Evolutionary conservation across 2,888 invertebrate species (phyloP), one percentile per base, ranked within the genome.

Genomic region (Mylabris sibirica): DNA sequence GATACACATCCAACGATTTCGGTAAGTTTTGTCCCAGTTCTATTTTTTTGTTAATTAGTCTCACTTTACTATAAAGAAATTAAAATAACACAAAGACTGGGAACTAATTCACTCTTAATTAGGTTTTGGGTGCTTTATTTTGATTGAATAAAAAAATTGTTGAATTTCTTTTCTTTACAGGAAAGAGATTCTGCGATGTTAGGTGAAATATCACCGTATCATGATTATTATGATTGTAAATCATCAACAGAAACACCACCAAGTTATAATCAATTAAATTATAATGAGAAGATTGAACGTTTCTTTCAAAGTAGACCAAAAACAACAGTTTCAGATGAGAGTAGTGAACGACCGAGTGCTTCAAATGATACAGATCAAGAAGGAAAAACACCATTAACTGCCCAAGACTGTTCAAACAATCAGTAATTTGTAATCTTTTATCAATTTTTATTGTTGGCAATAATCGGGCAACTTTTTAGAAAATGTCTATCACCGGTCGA

Each of bases 231-330:
- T 77, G 93, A 93, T 77, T 92, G 93, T 84, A 93, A 93, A 83
- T 92, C 93, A 12, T 93, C 93, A 30, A 90, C 91, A 0, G 93
- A 92, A 78, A 93, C 94, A 0, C 92, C 92, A 0, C 90, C 93
- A 8, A 95, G 93, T 80, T 96, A 96, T 86, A 93, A 90, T 79
- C 94, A 94, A 81, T 87, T 95, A 8, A 96, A 95, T 84, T 95
- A 93, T 81, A 93, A 93, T 77, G 94, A 95, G 78, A 96, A 93
- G 78, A 81, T 85, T 61, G 80, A 84, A 68, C 87, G 90, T 73
- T 91, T 90, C 81, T 91, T 91, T 79, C 88, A 90, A 80, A 91
- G 91, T 79, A 89, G 90, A 75, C 90, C 91, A 0, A 87, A 89
- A 73, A 91, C 90, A 0, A 87, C 87, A 0, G 84, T 86, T 17